These are phyloP conservation scores for Trachelus tabidus DNA, from an alignment of 2,888 invertebrate species.

Conservation along the genomic window DNA sequence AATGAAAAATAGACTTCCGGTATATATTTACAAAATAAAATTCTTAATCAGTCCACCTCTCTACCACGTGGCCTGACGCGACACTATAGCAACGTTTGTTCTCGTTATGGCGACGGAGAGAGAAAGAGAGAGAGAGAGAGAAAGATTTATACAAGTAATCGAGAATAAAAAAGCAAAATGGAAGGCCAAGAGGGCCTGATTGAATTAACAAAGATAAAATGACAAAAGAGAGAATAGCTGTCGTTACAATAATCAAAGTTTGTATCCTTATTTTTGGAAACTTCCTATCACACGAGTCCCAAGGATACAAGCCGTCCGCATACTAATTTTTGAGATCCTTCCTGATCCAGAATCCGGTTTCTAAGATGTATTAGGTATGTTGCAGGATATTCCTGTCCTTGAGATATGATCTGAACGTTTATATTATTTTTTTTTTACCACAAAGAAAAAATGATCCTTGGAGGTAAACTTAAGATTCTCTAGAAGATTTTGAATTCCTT, in stretches of 20 bases:
- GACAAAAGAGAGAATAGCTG: not conserved
- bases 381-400: no score
- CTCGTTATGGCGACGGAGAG: not conserved
- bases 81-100: not conserved
- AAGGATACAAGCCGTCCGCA: not conserved
- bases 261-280: not conserved
- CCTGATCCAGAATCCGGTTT: not conserved
- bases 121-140: not conserved
- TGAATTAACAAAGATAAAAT: not conserved
- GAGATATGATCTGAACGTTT: no score
- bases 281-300: not conserved
- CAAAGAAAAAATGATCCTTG: not conserved
- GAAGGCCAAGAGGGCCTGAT: not conserved
- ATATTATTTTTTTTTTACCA: no score
- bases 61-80: not conserved
- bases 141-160: not conserved
- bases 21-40: conserved; percentile 34
- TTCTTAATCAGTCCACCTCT: not conserved
- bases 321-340: not conserved
- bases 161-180: not conserved
- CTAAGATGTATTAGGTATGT: not conserved
- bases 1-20: conserved; percentile 47
- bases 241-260: not conserved
- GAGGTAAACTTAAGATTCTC: not conserved
- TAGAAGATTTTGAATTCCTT: not conserved